Base-by-base conservation (phyloP, 2,113 vertebrate species). In the Trogon melanurus region DNA sequence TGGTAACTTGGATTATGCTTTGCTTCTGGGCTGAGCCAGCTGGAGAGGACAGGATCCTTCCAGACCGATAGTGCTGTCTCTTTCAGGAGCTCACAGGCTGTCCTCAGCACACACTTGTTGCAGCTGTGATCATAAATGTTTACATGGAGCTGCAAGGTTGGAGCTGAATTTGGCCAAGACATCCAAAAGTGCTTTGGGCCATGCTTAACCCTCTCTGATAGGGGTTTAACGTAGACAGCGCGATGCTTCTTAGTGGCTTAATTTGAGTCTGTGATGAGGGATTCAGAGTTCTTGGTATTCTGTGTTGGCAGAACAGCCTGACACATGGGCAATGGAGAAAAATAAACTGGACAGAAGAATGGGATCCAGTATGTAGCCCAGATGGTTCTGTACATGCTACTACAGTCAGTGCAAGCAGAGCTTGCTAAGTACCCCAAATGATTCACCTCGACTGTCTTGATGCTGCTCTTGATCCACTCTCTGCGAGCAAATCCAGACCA, bases 351-450 rank as follows among this genome's bases (percentile, higher is more conserved):
- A 18, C 25, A 62, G 57, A 32, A 84, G 58, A 67, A 64, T 41
- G 58, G 53, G 58, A 75, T 62, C 64, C 54, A 66, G 27, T 32
- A 26, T 4, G 1, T 32, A 79, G 51, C 56, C 45, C 45, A 22
- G 13, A 32, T 60, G 29, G 50, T 16, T 10, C n/a, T 60, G 44
- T 11, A 5, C 0, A 2, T 85, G 51, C 58, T 5, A 1, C 62
- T 60, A 64, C 62, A 60, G 79, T 19, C 38, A 50, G 41, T 17
- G 71, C 54, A 36, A 36, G 44, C 15, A 38, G 45, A 54, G 27
- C 27, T 85, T 32, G 14, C 14, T 7, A 16, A 64, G 45, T 53
- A 54, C 19, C 13, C 2, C 5, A 38, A 32, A 30, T 2, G 1
- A 22, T 60, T 67, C 34, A 22, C 30, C 16, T 73, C 2, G 2